A percentile compares a stretch with the other conserved stretches of the same genome.
These are phyloP conservation scores for Cynopterus brachyotis DNA, from an alignment of 2,113 vertebrate species.

Conservation along the genomic window DNA sequence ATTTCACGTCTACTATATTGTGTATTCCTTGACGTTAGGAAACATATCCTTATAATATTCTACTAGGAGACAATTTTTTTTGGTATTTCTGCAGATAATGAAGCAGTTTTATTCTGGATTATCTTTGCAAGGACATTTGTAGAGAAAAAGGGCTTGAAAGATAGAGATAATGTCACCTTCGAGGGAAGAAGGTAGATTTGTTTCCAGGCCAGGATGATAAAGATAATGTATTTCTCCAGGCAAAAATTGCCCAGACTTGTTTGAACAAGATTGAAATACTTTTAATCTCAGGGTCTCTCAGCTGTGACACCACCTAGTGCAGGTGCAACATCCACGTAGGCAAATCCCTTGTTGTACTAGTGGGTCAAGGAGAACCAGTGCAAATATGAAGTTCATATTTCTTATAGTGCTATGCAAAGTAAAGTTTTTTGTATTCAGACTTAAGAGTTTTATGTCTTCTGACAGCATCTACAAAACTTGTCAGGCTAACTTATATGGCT, in stretches of 20 bases:
- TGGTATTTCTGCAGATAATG: neutral
- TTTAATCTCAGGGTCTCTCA: neutral
- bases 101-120: neutral
- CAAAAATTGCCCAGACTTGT: neutral
- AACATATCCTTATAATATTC: neutral
- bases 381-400: neutral
- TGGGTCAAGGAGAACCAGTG: neutral
- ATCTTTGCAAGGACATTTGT: neutral
- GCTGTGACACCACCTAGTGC: neutral
- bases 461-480: neutral
- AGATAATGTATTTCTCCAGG: neutral
- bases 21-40: neutral
- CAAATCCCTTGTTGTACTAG: neutral
- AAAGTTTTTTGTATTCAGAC: neutral
- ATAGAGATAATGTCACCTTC: neutral
- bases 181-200: neutral
- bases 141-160: neutral
- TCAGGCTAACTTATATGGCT: neutral
- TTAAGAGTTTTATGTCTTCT: neutral
- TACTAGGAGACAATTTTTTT: neutral
- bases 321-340: neutral
- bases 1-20: neutral
- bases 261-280: neutral
- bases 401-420: neutral
- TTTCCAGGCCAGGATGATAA: neutral